Percentiles rank a stretch among this genome's conserved stretches.
phyloP scores from a whole-genome alignment of 2,113 vertebrate species.

The Eurystomus gularis region DNA sequence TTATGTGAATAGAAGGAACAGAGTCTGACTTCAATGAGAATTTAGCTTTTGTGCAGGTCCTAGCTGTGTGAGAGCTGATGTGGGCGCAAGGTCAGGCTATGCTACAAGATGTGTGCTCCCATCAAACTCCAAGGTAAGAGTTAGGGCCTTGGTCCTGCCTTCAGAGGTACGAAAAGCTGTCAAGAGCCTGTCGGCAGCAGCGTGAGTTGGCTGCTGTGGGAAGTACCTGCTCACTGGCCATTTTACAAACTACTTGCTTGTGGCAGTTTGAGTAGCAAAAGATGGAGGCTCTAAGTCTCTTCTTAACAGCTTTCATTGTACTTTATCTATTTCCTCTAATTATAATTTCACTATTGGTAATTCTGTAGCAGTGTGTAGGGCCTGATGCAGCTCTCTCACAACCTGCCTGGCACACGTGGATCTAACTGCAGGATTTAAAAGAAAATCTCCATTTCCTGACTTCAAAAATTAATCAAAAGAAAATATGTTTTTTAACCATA shows the following conservation, averaged over 20 bases:
- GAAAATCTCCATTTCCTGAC: neutral
- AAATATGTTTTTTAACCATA: neutral
- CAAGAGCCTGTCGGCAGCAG: neutral
- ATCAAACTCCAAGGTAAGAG: neutral
- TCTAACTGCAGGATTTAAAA: neutral
- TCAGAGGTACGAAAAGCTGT: neutral
- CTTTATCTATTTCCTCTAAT: neutral
- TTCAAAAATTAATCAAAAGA: neutral
- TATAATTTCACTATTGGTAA: neutral
- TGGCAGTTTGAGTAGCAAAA: neutral
- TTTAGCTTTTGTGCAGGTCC: neutral
- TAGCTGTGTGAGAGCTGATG: neutral
- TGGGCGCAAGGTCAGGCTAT: neutral
- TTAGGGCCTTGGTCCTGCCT: neutral
- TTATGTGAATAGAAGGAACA: neutral
- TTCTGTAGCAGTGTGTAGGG: neutral
- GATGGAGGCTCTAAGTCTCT: neutral
- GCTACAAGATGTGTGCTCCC: too few relatives aligned
- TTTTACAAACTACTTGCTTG: neutral
- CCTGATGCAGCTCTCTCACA: neutral
- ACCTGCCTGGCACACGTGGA: neutral
- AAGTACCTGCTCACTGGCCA: neutral
- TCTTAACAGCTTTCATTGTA: neutral
- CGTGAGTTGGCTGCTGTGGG: accelerated
- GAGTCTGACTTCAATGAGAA: neutral